phyloP scores from a whole-genome alignment of 2,888 invertebrate species.

The Campoplex nolae region DNA sequence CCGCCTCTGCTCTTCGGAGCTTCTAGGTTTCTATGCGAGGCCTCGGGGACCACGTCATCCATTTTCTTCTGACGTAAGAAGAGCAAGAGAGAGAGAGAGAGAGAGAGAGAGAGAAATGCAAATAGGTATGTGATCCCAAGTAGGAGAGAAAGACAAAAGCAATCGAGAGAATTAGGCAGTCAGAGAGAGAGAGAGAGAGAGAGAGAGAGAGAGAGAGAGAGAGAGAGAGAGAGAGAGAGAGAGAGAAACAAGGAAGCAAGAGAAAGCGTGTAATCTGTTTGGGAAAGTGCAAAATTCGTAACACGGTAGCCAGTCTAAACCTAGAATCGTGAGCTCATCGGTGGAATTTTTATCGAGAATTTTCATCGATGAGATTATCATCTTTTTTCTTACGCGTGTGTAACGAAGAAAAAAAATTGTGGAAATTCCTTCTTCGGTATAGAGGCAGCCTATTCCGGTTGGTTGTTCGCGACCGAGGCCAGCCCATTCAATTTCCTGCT shows the following conservation, averaged over 20 bases:
- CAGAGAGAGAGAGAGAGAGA: not conserved
- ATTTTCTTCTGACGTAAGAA: conserved; percentile 73
- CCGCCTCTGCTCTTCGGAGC: conserved; percentile 69
- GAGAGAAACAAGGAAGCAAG: not conserved
- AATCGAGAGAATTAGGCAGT: conserved; percentile 14
- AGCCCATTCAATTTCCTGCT: not conserved
- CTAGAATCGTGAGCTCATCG: conserved; percentile 63
- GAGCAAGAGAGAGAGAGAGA: conserved; percentile 43
- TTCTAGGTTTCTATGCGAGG: conserved; percentile 48
- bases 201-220: not conserved
- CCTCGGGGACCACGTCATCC: conserved; percentile 77
- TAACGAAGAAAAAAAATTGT: not conserved
- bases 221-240: not conserved
- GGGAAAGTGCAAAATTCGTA: conserved; percentile 42
- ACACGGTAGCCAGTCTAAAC: not conserved
- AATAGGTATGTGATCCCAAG: conserved; percentile 58
- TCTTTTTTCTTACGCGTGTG: not conserved
- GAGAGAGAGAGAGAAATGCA: conserved; percentile 38
- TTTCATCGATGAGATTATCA: not conserved
- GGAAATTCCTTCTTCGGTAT: too few species aligned
- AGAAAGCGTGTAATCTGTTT: conserved; percentile 33
- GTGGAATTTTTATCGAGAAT: conserved; percentile 57
- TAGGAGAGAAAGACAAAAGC: conserved; percentile 35
- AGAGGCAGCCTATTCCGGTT: not conserved
- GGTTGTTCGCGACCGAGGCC: not conserved